Base-by-base conservation (phyloP, 2,797 vertebrate species). In the Propithecus perrieri region DNA sequence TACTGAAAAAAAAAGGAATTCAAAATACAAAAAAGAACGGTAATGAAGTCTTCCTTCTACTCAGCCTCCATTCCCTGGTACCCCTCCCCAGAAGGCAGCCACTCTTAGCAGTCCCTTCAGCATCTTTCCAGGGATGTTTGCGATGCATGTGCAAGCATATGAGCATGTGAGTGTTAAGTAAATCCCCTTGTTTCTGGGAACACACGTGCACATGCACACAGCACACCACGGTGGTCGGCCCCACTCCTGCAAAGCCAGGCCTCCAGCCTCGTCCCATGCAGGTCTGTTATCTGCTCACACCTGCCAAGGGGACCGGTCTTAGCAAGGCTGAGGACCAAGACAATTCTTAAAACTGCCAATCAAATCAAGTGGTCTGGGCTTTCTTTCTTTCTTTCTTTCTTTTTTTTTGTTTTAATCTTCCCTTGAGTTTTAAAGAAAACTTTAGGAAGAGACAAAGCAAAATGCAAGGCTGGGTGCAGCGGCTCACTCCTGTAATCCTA, bases 171-270 rank as follows among this genome's bases (percentile, higher is more conserved):
- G 35, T 30, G 5, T 26, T 22, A 28, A 90, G 80, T 43, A 43
- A 55, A 17, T 17, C 17, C 0, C 26, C 30, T 7, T 22, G 28
- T 41, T 24, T 38, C 33, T 10, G 72, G 9, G 59, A 11, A 1
- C 67, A 83, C 26, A 53, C 17, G 15, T 20, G 55, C 10, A 17
- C 0, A 1, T 11, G 24, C 61, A 20, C 67, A 55, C 3, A 2
- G n/a, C 3, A 6, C 24, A 14, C 1, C 3, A 5, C 0, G 6
- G 38, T 14, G 10, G 33, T 5, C 7, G 10, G 50, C 14, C 26
- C 26, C 41, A 22, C 15, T 43, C 33, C 3, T 6, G 1, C 63
- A 46, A 6, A 74, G 43, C 30, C 78, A 20, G 80, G 22, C 20
- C 8, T 28, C 17, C 35, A 48, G n/a, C 8, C 41, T 35, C 9